Base-by-base conservation (phyloP, 2,888 invertebrate genomes). In the Agonum fuliginosum region DNA sequence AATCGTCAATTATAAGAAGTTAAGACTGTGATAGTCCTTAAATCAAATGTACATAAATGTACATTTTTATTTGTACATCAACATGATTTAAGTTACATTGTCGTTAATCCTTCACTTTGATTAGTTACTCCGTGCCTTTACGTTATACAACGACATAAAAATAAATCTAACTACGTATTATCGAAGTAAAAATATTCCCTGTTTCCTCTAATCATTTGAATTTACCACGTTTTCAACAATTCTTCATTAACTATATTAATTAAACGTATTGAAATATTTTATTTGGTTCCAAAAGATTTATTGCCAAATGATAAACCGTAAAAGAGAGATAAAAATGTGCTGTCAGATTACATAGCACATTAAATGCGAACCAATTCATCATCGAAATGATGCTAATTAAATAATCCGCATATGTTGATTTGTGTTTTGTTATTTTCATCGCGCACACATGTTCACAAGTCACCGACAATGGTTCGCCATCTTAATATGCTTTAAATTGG, bases 331-430 rank as follows among this genome's bases (percentile, higher is more conserved):
- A 62, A 62, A 62, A 62, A 62, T 34, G 30, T 6, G 34, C 30
- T 62, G 62, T 62, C 34, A 62, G 62, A 62, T 62, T 62, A 62
- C 34, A 30, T 62, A 19, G 30, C 34, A 37, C 34, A 62, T 34
- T 62, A 62, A 62, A 62, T 8, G 30, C 22, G 37, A 37, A 58
- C 54, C 73, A 19, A 73, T 73, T 41, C 24, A 73, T 73, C 73
- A 73, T 73, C 54, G 41, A 73, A 73, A 73, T 73, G 73, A 58
- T 51, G 58, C 51, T 73, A 73, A 73, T 73, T 73, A 73, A 73
- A 73, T 73, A 41, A 73, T 73, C 58, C 20, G 43, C 70, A 58
- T 27, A 37, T 30, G 17, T 27, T 4, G 8, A n/a, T 24, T 54
- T 24, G 12, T 22, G 24, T 54, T 54, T 2, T 20, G 19, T 54